These are phyloP conservation scores for Melanchra persicariae DNA, from an alignment of 2,888 invertebrate genomes.

Conservation along the genomic window DNA sequence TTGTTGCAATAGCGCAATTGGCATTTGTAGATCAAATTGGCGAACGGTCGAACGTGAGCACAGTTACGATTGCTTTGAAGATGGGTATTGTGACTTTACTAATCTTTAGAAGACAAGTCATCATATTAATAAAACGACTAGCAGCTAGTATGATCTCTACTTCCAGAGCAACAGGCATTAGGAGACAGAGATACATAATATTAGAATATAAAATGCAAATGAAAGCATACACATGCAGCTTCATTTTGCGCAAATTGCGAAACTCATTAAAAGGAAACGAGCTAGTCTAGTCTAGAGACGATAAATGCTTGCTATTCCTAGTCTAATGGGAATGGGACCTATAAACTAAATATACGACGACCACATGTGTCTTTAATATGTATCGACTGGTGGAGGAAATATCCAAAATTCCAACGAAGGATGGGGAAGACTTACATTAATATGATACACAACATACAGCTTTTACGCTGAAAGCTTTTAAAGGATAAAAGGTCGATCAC, in stretches of 20 bases:
- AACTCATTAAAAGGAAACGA: conserved; percentile 20
- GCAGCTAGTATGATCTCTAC: not conserved
- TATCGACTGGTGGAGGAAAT: conserved; percentile 1
- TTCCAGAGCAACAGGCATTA: not conserved
- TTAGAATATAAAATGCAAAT: conserved; percentile 37
- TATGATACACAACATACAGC: not conserved
- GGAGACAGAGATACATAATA: not conserved
- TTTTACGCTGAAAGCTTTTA: conserved; percentile 27
- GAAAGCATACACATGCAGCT: not conserved
- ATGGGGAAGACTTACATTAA: not conserved
- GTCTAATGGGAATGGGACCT: conserved; percentile 3
- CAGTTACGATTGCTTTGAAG: conserved; percentile 11
- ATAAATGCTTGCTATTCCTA: conserved; percentile 8
- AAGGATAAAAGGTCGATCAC: conserved; percentile 39
- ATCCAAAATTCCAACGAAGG: not conserved
- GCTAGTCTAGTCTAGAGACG: not conserved
- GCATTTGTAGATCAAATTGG: conserved; percentile 25
- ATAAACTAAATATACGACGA: conserved; percentile 5
- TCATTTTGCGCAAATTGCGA: conserved; percentile 37
- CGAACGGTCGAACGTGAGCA: conserved; percentile 12
- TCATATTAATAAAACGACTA: not conserved
- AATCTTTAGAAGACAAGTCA: not conserved
- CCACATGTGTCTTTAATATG: not conserved
- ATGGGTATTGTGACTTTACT: not conserved
- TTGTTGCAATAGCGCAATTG: conserved; percentile 13